phyloP scores from a whole-genome alignment of 2,888 invertebrate genomes.

The Leptinotarsa haldemani region DNA sequence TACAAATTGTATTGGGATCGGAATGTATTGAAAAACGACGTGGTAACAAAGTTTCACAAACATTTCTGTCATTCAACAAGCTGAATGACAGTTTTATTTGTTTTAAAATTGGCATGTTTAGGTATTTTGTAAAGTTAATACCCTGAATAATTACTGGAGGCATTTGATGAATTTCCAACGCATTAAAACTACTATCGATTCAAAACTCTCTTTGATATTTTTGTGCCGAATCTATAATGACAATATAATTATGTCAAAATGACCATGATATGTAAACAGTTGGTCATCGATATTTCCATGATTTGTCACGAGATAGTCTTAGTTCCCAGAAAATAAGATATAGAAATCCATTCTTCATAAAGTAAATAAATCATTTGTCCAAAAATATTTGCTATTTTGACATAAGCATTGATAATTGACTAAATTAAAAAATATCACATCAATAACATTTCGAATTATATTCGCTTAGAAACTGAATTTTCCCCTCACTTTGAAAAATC shows the following conservation, averaged over 20 bases:
- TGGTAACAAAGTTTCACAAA: too few species aligned
- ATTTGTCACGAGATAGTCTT: slow-evolving; percentile 26
- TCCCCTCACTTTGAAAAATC: slow-evolving; percentile 88
- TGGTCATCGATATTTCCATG: slow-evolving; percentile 15
- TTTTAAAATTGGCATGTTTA: too few species aligned
- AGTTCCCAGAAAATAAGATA: slow-evolving; percentile 15
- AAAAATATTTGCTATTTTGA: slow-evolving; percentile 34
- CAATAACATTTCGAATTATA: slow-evolving; percentile 33
- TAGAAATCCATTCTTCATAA: neutral
- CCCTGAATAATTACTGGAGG: neutral
- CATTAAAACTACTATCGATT: neutral
- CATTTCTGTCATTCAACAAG: too few species aligned
- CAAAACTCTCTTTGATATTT: neutral
- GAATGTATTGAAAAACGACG: too few species aligned
- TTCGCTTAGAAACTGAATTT: slow-evolving; percentile 81
- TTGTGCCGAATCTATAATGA: neutral
- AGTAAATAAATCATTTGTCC: slow-evolving; percentile 11
- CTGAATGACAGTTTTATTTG: too few species aligned
- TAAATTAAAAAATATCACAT: slow-evolving; percentile 46
- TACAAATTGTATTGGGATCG: too few species aligned
- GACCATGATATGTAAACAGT: slow-evolving; percentile 25
- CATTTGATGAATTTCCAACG: neutral
- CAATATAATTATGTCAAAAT: slow-evolving; percentile 35
- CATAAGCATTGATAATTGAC: slow-evolving; percentile 45
- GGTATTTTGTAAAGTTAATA: too few species aligned